Conservation (phyloP, 2,888 invertebrate species). For the Eupithecia vulgata region DNA sequence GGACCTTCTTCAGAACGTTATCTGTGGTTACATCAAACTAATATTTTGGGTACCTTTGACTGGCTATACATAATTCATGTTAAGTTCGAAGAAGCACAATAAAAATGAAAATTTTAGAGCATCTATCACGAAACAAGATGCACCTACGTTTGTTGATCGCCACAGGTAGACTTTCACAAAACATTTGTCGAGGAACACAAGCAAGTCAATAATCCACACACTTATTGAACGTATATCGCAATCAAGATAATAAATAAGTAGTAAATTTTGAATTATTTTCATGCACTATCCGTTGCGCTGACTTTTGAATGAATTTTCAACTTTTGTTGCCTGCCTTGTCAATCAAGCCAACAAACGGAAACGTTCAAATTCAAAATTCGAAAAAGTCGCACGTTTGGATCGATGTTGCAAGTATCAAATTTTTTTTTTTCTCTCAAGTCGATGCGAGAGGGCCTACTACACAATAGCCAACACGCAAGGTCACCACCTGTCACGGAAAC, state of each 20-base stretch:
- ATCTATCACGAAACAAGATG: not conserved
- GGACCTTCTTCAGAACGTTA: not conserved
- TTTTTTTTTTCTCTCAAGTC: not conserved
- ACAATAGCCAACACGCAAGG: not conserved
- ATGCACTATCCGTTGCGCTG: conserved; percentile 5
- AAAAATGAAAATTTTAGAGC: too few species aligned
- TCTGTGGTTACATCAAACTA: not conserved
- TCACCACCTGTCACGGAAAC: not conserved
- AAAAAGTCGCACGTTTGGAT: conserved; percentile 47
- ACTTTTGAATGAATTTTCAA: not conserved
- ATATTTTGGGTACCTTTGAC: not conserved
- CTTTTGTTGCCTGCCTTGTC: conserved; percentile 16
- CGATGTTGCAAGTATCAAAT: conserved; percentile 5
- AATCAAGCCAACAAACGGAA: conserved; percentile 37
- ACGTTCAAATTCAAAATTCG: conserved; percentile 53
- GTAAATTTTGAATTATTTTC: not conserved
- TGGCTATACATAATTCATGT: not conserved
- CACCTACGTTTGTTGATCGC: conserved; percentile 1
- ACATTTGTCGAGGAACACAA: not conserved
- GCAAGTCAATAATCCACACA: conserved; percentile 1
- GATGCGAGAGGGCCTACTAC: not conserved
- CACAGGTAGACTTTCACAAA: not conserved
- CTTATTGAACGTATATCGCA: not conserved
- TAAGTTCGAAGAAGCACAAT: too few species aligned
- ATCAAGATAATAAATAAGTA: not conserved